Percentiles rank a stretch among this genome's conserved stretches.
Conservation (phyloP, 2,113 vertebrate species). For the Silurus asotus region DNA sequence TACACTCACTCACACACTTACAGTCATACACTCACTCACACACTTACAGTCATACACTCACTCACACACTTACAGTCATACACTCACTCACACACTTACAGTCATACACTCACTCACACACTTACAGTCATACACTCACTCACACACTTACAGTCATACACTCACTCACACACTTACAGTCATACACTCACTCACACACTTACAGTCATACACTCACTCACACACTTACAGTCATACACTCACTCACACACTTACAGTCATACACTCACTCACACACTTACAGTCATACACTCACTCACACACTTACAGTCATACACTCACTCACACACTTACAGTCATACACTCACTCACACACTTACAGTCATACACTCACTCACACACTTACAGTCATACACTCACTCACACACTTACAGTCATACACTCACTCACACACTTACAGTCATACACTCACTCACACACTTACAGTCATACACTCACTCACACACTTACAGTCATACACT, state of each 20-base stretch:
- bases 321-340: constrained; percentile 30
- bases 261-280: not conserved
- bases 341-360: constrained; percentile 5
- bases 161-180: not conserved
- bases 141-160: no score
- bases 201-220: not conserved
- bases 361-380: constrained; percentile 13
- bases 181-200: constrained; percentile 13
- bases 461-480: no score
- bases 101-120: no score
- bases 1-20: no score
- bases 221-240: constrained; percentile 20
- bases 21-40: no score
- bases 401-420: not conserved
- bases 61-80: no score
- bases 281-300: constrained; percentile 17
- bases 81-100: no score
- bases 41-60: no score
- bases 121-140: no score
- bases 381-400: not conserved
- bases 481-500: no score
- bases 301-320: constrained; percentile 4
- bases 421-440: not conserved
- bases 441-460: constrained; percentile 24
- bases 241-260: constrained; percentile 10